These are phyloP conservation scores for Cheirogaleus major DNA, from an alignment of 2,797 vertebrate species.

Conservation along the genomic window DNA sequence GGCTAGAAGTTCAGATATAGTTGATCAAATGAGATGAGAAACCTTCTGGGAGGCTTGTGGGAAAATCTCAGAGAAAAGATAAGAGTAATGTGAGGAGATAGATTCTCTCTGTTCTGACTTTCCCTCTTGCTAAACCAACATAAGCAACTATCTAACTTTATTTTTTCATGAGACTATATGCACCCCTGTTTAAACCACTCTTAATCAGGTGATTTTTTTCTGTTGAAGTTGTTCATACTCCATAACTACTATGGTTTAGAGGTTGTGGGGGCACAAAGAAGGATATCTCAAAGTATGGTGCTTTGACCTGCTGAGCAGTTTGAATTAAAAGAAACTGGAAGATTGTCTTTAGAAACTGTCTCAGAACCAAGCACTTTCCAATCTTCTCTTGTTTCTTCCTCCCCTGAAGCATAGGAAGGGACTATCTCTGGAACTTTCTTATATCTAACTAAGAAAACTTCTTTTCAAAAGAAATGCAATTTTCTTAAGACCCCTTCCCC, in stretches of 20 bases:
- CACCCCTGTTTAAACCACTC: not conserved
- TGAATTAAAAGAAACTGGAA: not conserved
- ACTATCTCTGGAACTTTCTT: not conserved
- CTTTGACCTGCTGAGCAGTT: not conserved
- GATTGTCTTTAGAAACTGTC: not conserved
- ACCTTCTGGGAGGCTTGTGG: not conserved
- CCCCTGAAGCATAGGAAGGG: not conserved
- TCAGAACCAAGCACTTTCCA: not conserved
- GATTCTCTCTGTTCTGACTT: not conserved
- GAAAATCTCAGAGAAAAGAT: not conserved
- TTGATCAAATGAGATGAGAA: not conserved
- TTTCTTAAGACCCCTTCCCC: not conserved
- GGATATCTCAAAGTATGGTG: rapidly evolving
- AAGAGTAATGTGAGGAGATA: not conserved
- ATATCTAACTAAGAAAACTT: not conserved
- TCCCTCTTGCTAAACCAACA: not conserved
- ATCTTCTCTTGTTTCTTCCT: not conserved
- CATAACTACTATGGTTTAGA: not conserved
- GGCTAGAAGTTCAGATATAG: not conserved
- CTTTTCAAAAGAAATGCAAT: not conserved
- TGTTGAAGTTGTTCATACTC: not conserved
- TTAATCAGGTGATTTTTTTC: not conserved
- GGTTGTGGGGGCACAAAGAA: not conserved
- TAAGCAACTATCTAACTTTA: not conserved
- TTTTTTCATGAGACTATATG: not conserved